Evolutionary conservation across 2,888 invertebrate species (phyloP), one percentile per base, ranked within the genome.

Genomic region (Nasonovia ribisnigri): DNA sequence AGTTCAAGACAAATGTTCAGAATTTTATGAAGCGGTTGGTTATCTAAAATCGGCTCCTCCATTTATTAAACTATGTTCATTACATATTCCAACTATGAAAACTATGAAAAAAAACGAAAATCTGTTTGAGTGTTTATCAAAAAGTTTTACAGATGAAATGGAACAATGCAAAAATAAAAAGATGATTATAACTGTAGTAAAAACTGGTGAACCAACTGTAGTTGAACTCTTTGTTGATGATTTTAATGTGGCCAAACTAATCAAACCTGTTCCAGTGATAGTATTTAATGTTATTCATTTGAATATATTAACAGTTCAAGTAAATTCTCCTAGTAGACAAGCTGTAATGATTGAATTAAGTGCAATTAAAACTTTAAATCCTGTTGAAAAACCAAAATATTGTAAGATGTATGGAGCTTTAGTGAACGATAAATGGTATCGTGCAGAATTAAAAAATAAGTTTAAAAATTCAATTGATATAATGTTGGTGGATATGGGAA

Each of bases 71-170:
- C 89, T 89, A 46, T 93, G 93, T 90, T 89, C 84, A 46, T 84
- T 93, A 36, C 8, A 90, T 29, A 90, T 93, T 36, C 57, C 93
- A 26, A 84, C 48, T 20, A 36, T 67, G 4, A 36, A 84, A 26
- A 84, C 48, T 20, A 36, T 67, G 4, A 36, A 84, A 42, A 46
- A 57, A 16, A 88, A 48, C 36, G n/a, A 46, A 26, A n/a, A 26
- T 8, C 10, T 84, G 1, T 84, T 42, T 46, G 36, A 43, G 0
- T 42, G 57, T 84, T 93, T 93, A 89, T 89, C 89, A 16, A 51
- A 57, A 84, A 90, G 93, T 89, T 93, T 93, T 84, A 6, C 42
- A 0, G 48, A 93, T 57, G 93, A 93, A 89, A 84, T 93, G 84
- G 29, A 24, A 57, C 6, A 16, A 57, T 84, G 48, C 20, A 57